Conservation (phyloP, 2,888 invertebrate species). For the Agapostemon virescens region DNA sequence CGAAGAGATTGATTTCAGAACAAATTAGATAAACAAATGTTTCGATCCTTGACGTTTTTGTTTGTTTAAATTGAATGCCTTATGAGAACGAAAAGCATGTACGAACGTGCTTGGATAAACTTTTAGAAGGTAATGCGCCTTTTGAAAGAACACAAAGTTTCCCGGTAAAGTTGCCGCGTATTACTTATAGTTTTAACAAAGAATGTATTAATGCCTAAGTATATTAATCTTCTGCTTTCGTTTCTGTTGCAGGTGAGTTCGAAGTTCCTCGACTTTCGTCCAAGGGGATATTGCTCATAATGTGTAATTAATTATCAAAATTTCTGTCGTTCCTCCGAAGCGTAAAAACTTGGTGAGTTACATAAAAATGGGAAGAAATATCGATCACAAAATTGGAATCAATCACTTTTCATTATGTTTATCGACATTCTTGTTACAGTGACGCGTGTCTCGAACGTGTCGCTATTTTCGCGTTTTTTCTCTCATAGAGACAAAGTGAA, state of each 20-base stretch:
- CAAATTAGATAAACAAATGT: too few relatives aligned
- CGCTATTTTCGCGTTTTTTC: neutral
- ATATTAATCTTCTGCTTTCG: neutral
- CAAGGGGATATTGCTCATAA: neutral
- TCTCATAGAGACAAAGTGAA: neutral
- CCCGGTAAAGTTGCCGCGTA: neutral
- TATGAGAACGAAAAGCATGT: neutral
- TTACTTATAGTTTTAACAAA: neutral
- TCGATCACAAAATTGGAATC: neutral
- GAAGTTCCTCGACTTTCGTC: neutral
- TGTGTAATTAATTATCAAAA: neutral
- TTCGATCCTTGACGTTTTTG: neutral
- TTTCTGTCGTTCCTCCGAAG: neutral
- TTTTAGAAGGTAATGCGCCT: neutral
- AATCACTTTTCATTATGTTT: neutral
- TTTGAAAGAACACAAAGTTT: neutral
- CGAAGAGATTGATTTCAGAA: too few relatives aligned
- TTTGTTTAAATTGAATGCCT: neutral
- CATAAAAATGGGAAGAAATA: neutral
- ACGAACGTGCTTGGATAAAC: neutral
- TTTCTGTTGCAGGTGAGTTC: constrained; percentile 1
- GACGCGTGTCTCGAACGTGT: neutral
- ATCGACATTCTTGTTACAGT: neutral
- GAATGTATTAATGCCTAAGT: neutral
- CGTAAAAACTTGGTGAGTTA: neutral